Base-by-base conservation (phyloP, 64 coral and sea anemone species). In the Montipora foliosa region DNA sequence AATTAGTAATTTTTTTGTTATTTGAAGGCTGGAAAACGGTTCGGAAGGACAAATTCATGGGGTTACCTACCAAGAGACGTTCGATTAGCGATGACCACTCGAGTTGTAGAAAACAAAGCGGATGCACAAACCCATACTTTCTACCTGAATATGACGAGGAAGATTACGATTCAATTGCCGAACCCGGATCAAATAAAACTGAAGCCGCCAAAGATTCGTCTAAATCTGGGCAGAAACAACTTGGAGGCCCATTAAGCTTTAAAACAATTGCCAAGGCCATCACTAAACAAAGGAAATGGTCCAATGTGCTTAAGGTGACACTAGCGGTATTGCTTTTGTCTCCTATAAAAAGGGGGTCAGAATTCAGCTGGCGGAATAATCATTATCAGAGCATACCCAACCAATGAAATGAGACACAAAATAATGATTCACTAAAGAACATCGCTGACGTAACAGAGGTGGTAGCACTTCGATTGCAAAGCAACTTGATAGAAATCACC, bases 211-310 rank as follows among this genome's bases (percentile, higher is more conserved):
- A 50, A 71, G 45, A 66, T 3, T 4, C 46, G 10, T 16, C 11
- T 19, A 49, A 66, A 86, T 2, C 67, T 5, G 47, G 46, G 47
- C 82, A 70, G 19, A 86, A 86, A 21, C 81, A 83, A 46, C 6
- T 12, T 37, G 62, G 24, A 1, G 87, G 87, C 0, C 8, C 49
- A 0, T 15, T 90, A 8, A 79, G 47, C 44, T 93, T 96, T 70
- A 97, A 95, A 73, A 87, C 81, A 10, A 47, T 97, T 2, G 95
- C 95, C 5, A 88, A 84, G 60, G 95, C 95, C 0, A 92, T 97
- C 12, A 88, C 90, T 4, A 87, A 91, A 57, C 95, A 97, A 49
- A 90, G 79, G 74, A 94, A 87, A 20, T 87, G 94, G 8, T 91
- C 88, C 2, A 83, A 45, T 24, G 8, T 97, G 8, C 92, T 97